A percentile compares a stretch with the other conserved stretches of the same genome.
Evolutionary conservation across 1,140 invertebrate genomes (phyloP).

Genomic region (Neotoxoptera formosana): DNA sequence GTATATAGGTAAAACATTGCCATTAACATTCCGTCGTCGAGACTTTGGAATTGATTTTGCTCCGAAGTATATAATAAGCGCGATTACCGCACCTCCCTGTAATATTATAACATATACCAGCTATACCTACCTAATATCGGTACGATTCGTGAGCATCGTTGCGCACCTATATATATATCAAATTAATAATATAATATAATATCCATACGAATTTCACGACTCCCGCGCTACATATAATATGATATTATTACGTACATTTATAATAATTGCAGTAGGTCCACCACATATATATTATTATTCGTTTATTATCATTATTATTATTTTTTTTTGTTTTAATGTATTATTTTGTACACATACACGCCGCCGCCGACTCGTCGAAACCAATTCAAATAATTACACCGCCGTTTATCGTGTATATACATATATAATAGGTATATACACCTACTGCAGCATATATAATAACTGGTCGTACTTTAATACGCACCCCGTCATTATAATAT

Average conservation of each 20-base stretch:
- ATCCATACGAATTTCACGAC: background rate
- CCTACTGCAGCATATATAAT: background rate
- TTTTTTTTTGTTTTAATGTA: background rate
- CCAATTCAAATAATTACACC: constrained; percentile 21
- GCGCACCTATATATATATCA: background rate
- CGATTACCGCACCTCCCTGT: background rate
- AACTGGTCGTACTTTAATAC: background rate
- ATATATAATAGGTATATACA: background rate
- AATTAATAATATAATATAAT: constrained; percentile 1
- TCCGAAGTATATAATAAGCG: background rate
- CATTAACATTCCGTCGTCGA: background rate
- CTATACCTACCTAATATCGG: no score
- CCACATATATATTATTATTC: no score
- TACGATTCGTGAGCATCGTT: background rate
- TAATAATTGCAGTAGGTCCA: background rate
- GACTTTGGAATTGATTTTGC: background rate
- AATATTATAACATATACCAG: background rate
- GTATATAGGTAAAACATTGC: background rate
- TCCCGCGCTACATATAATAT: constrained; percentile 8
- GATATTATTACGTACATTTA: background rate
- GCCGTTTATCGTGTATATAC: background rate
- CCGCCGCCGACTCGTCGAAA: background rate
- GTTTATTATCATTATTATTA: background rate
- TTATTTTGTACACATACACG: background rate
- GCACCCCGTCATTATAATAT: background rate